phyloP scores from a whole-genome alignment of 2,888 invertebrate species.

The Ernsta delagoae region DNA sequence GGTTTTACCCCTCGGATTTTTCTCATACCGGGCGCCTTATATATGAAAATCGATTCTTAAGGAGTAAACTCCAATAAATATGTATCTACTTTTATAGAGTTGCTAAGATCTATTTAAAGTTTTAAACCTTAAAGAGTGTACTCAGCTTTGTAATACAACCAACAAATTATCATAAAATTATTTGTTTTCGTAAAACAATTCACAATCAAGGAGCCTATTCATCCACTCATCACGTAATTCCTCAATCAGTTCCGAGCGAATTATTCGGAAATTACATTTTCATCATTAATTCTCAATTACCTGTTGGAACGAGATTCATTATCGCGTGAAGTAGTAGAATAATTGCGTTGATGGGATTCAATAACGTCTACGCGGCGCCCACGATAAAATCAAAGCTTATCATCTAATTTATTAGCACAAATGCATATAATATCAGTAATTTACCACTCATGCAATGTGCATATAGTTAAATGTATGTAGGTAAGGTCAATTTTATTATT shows the following conservation, averaged over 20 bases:
- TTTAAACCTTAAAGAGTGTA: too few species aligned
- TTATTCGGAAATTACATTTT: slow-evolving; percentile 29
- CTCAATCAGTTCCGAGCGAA: slow-evolving; percentile 27
- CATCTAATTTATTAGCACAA: not conserved
- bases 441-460: too few species aligned
- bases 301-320: slow-evolving; percentile 35
- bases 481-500: too few species aligned
- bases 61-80: too few species aligned
- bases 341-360: slow-evolving; percentile 21
- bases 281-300: slow-evolving; percentile 36
- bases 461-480: too few species aligned
- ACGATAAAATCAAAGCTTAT: not conserved
- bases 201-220: slow-evolving; percentile 13
- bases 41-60: too few species aligned
- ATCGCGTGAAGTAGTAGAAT: slow-evolving; percentile 27
- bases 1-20: too few species aligned
- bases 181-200: slow-evolving; percentile 7
- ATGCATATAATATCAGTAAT: too few species aligned
- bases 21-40: too few species aligned
- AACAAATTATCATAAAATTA: not conserved
- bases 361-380: not conserved
- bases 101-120: too few species aligned
- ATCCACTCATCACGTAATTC: slow-evolving; percentile 33
- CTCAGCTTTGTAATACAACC: too few species aligned
- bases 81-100: too few species aligned